phyloP scores from a whole-genome alignment of 2,888 invertebrate species.

The Apamea anceps region DNA sequence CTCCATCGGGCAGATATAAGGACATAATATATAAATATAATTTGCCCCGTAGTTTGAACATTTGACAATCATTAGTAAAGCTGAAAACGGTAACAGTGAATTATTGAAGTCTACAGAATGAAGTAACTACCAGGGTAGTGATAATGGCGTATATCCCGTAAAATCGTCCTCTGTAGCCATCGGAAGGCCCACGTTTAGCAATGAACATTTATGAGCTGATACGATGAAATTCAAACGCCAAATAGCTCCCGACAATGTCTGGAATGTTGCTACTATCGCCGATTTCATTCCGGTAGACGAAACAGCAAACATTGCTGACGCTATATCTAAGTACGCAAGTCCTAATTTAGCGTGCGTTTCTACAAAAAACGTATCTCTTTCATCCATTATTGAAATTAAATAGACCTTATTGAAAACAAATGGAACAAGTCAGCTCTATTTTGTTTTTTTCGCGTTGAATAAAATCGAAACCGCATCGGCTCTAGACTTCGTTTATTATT shows the following conservation, averaged over 20 bases:
- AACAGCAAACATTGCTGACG: constrained; percentile 17
- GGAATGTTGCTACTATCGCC: constrained; percentile 36
- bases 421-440: neutral
- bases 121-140: neutral
- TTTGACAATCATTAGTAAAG: neutral
- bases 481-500: constrained; percentile 32
- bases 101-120: neutral
- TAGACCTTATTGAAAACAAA: constrained; percentile 21
- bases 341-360: neutral
- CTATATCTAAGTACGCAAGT: constrained; percentile 5
- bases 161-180: neutral
- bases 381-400: constrained; percentile 26
- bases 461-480: constrained; percentile 10
- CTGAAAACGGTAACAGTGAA: neutral
- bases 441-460: constrained; percentile 18
- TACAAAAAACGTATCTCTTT: constrained; percentile 3
- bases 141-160: neutral
- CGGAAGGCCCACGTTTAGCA: neutral
- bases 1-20: neutral
- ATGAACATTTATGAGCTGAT: constrained; percentile 32
- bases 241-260: constrained; percentile 35
- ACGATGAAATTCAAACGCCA: constrained; percentile 33
- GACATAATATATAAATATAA: no score
- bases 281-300: constrained; percentile 20
- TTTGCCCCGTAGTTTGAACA: neutral